These are phyloP conservation scores for Oncopeltus fasciatus DNA, from an alignment of 1,140 invertebrate species.

Conservation along the genomic window DNA sequence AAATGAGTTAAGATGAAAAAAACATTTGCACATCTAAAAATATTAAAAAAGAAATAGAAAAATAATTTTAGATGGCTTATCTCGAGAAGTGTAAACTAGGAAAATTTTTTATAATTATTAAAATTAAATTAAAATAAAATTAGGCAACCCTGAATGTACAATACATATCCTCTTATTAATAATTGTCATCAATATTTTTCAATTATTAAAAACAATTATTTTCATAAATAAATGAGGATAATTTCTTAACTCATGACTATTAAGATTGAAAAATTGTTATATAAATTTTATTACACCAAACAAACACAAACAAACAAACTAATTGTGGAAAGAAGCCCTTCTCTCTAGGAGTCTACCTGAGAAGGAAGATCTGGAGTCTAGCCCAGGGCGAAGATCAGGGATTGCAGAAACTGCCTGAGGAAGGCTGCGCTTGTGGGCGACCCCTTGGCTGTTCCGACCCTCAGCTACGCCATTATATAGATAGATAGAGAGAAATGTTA, in stretches of 20 bases:
- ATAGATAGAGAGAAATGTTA: no score
- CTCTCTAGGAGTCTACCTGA: slow-evolving; percentile 35
- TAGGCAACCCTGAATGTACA: no score
- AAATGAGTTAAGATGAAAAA: slow-evolving; percentile 15
- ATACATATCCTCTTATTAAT: no score
- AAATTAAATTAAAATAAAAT: no score
- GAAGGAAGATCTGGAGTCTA: slow-evolving; percentile 34
- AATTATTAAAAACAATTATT: no score
- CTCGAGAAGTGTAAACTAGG: neutral
- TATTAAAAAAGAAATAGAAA: slow-evolving; percentile 4
- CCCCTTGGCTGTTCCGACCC: slow-evolving; percentile 61
- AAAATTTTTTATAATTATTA: no score
- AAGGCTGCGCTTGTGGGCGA: slow-evolving; percentile 66
- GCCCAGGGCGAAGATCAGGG: slow-evolving; percentile 65
- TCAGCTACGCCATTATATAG: slow-evolving; percentile 12
- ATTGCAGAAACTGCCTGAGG: slow-evolving; percentile 61
- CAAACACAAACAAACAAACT: slow-evolving; percentile 21
- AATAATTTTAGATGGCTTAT: neutral
- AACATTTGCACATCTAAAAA: slow-evolving; percentile 9
- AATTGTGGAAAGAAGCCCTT: neutral
- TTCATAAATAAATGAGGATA: no score
- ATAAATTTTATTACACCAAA: slow-evolving; percentile 14
- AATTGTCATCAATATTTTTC: no score
- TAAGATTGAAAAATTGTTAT: no score
- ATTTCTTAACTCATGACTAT: no score